Evolutionary conservation across 1,140 invertebrate species (phyloP).

Genomic region (Drosophila pachea): DNA sequence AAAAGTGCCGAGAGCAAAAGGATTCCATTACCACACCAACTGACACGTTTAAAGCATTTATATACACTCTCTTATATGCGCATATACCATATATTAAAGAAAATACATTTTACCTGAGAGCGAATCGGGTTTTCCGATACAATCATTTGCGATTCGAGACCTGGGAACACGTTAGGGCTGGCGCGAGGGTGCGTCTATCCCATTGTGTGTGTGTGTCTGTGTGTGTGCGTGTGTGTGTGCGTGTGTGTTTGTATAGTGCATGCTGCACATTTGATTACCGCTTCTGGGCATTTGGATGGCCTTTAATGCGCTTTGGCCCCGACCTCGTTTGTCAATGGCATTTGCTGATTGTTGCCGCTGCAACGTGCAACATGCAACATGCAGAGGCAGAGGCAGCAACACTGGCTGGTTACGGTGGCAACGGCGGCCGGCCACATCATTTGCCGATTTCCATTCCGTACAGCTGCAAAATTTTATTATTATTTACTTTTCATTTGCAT

Average conservation of each 20-base stretch:
- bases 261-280: slow-evolving; percentile 63
- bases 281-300: slow-evolving; percentile 32
- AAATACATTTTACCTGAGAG: too few relatives aligned
- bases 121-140: background rate
- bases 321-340: slow-evolving; percentile 44
- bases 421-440: slow-evolving; percentile 56
- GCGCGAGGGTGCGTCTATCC: too few relatives aligned
- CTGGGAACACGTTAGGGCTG: slow-evolving; percentile 8
- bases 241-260: slow-evolving; percentile 9
- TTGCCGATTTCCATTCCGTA: slow-evolving; percentile 45
- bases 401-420: background rate
- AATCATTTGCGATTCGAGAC: slow-evolving; percentile 7
- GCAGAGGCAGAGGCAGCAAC: background rate
- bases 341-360: slow-evolving; percentile 60
- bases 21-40: too few relatives aligned
- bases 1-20: too few relatives aligned
- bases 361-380: slow-evolving; percentile 5
- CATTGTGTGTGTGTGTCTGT: background rate
- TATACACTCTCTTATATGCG: too few relatives aligned
- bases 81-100: too few relatives aligned
- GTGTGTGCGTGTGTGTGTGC: slow-evolving; percentile 1
- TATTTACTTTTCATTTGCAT: slow-evolving; percentile 35
- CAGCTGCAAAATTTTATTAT: slow-evolving; percentile 18
- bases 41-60: too few relatives aligned
- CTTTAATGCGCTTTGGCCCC: slow-evolving; percentile 62